phyloP scores from a whole-genome alignment of 2,113 vertebrate species.

The western clawed frog (Xenopus tropicalis) region UCB_Xtro_10.0 CM004448.2:85300501-85301000 shows the following conservation, averaged over 20 bases:
- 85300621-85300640: not conserved
- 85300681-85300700: not conserved
- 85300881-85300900: conserved; percentile 34
- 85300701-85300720: not conserved
- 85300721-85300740: too few relatives aligned
- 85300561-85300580: too few relatives aligned
- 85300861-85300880: conserved; percentile 35
- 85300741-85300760: not conserved
- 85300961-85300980: too few relatives aligned
- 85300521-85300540: conserved; percentile 90
- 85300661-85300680: not conserved
- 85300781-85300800: conserved; percentile 22
- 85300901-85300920: conserved; percentile 36
- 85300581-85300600: not conserved
- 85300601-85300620: not conserved
- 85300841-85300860: conserved; percentile 31
- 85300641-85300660: not conserved
- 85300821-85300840: conserved; percentile 18
- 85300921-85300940: conserved; percentile 7
- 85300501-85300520: conserved; percentile 83
- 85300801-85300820: not conserved
- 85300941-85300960: not conserved
- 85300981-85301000: too few relatives aligned
- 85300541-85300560: conserved; percentile 45
- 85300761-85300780: conserved; percentile 1